phyloP scores from a whole-genome alignment of 1,140 invertebrate species.

The Littorina saxatilis region DNA sequence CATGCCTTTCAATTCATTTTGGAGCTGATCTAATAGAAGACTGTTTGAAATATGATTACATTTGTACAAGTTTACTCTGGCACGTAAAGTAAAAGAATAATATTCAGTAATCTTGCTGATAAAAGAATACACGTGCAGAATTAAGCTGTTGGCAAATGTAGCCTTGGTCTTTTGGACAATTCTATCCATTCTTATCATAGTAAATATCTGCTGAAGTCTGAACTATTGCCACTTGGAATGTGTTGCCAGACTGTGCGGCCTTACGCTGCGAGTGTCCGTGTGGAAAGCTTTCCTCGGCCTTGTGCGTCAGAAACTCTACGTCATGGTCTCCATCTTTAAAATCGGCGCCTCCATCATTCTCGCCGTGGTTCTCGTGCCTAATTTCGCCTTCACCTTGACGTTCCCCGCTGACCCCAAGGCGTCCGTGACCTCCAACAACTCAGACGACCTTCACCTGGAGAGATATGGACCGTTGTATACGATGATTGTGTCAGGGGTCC shows the following conservation, averaged over 20 bases:
- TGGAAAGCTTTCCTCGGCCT: conserved; percentile 62
- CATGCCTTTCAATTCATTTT: too few species aligned
- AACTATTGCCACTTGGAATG: too few species aligned
- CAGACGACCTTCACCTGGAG: conserved; percentile 44
- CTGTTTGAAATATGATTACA: too few species aligned
- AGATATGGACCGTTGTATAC: conserved; percentile 59
- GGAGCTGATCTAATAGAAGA: too few species aligned
- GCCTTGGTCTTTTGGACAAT: too few species aligned
- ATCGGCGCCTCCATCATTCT: conserved; percentile 63
- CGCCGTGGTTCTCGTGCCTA: conserved; percentile 58
- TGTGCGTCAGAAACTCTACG: conserved; percentile 59
- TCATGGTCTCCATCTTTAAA: conserved; percentile 67
- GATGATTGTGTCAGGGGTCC: conserved; percentile 48
- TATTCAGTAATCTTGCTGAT: too few species aligned
- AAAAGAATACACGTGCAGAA: too few species aligned
- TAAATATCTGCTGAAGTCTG: too few species aligned
- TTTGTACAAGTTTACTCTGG: too few species aligned
- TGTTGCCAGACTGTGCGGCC: conserved; percentile 43
- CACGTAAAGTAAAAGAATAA: too few species aligned
- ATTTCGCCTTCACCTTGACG: conserved; percentile 56
- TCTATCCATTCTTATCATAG: too few species aligned
- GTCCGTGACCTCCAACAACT: neutral
- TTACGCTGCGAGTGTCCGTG: conserved; percentile 48
- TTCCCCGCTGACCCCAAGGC: conserved; percentile 34
- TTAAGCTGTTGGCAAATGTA: too few species aligned